These are phyloP conservation scores for Sardinella longiceps DNA, from an alignment of 2,797 vertebrate genomes.

Conservation along the genomic window DNA sequence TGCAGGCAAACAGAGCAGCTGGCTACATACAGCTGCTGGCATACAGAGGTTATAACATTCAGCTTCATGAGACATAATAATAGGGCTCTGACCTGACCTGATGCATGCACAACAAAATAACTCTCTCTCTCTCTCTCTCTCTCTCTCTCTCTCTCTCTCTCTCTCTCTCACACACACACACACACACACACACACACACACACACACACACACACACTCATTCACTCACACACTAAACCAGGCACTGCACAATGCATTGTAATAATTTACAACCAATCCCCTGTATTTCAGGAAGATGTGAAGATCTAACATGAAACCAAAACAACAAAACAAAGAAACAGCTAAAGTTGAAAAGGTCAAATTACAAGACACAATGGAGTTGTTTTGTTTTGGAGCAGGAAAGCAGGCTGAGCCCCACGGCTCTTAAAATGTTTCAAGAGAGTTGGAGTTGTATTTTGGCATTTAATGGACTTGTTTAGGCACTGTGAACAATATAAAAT, in stretches of 20 bases:
- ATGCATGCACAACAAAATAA: not conserved
- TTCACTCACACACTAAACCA: no score
- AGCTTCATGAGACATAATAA: not conserved
- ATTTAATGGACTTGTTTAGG: conserved; percentile 41
- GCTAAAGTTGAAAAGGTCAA: conserved; percentile 28
- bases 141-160: no score
- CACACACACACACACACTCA: no score
- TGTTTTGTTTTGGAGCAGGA: not conserved
- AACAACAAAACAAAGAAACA: not conserved
- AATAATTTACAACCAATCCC: not conserved
- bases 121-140: no score
- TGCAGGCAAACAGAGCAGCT: not conserved
- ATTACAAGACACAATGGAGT: conserved; percentile 22
- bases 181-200: no score
- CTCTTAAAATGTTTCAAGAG: conserved; percentile 36
- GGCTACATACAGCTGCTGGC: not conserved
- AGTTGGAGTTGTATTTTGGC: conserved; percentile 28
- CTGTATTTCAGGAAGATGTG: not conserved
- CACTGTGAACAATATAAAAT: conserved; percentile 40
- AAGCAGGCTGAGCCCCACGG: conserved; percentile 27
- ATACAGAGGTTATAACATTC: conserved; percentile 4
- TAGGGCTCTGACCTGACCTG: not conserved
- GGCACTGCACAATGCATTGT: not conserved
- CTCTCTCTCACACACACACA: no score
- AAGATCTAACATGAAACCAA: not conserved